Conservation (phyloP, 2,797 vertebrate species). For the Arremon aurantiirostris region DNA sequence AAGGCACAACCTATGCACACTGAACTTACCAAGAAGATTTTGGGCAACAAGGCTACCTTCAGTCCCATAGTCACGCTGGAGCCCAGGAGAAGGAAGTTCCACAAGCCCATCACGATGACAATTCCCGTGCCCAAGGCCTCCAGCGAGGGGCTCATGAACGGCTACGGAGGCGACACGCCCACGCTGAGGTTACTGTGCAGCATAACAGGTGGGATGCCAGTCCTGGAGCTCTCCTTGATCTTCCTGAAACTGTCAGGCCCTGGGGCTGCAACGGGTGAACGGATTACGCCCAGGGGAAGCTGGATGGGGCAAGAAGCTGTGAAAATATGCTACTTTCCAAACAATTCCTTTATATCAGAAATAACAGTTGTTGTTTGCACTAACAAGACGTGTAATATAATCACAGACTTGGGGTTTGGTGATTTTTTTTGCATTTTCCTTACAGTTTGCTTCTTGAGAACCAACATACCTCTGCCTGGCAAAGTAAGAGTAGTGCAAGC, state of each 20-base stretch:
- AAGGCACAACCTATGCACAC: constrained; percentile 90
- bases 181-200: constrained; percentile 94
- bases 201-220: constrained; percentile 86
- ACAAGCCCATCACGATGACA: constrained; percentile 99
- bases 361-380: not conserved
- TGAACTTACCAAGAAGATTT: constrained; percentile 90
- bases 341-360: not conserved
- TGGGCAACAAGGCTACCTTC: constrained; percentile 95
- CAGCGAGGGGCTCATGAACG: constrained; percentile 83
- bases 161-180: constrained; percentile 89
- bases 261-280: not conserved
- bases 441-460: not conserved
- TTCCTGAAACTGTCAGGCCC: not conserved
- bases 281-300: not conserved
- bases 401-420: not conserved
- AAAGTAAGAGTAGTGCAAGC: not conserved
- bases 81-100: constrained; percentile 95
- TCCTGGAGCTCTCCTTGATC: not conserved
- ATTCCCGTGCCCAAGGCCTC: constrained; percentile 92
- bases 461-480: not conserved
- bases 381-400: not conserved
- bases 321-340: not conserved
- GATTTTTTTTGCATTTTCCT: not conserved
- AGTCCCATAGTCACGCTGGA: constrained; percentile 97
- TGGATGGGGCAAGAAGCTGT: not conserved